Conservation (phyloP, 2,888 invertebrate species). For the Biston stratarius region DNA sequence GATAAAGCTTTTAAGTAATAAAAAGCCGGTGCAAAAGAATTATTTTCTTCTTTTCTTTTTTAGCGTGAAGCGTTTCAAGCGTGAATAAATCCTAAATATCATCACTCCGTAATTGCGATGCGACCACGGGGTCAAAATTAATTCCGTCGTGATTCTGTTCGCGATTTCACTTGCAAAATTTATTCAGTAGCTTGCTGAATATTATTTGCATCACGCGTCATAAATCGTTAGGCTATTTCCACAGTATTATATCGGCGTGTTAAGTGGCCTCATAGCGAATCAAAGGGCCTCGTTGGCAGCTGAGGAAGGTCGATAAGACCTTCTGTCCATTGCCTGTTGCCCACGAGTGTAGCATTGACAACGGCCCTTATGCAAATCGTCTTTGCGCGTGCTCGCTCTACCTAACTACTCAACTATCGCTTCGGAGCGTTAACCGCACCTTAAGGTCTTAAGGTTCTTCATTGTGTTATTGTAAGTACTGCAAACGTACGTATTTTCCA, state of each 20-base stretch:
- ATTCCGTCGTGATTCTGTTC: constrained; percentile 28
- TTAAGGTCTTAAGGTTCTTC: constrained; percentile 43
- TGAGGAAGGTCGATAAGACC: constrained; percentile 74
- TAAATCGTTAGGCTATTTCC: constrained; percentile 48
- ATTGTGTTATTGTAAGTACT: constrained; percentile 46
- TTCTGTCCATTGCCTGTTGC: constrained; percentile 68
- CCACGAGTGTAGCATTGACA: constrained; percentile 73
- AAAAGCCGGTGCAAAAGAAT: too few species aligned
- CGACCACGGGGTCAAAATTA: constrained; percentile 36
- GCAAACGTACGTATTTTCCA: constrained; percentile 48
- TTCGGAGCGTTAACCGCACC: constrained; percentile 43
- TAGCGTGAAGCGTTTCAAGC: too few species aligned
- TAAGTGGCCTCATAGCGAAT: constrained; percentile 73
- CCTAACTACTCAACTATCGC: constrained; percentile 47
- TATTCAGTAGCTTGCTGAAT: constrained; percentile 45
- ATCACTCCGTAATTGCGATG: constrained; percentile 19
- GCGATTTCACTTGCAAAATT: constrained; percentile 52
- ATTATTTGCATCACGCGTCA: constrained; percentile 41
- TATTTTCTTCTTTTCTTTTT: too few species aligned
- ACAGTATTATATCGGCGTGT: constrained; percentile 53
- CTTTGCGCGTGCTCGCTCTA: constrained; percentile 62
- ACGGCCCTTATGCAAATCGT: constrained; percentile 81
- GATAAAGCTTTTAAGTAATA: too few species aligned
- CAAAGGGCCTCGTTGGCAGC: constrained; percentile 74
- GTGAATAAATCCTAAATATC: constrained; percentile 1